Evolutionary conservation across 2,113 vertebrate genomes (phyloP), one percentile per base, ranked within the genome.

Genomic region (Boulengerochromis microlepis): DNA sequence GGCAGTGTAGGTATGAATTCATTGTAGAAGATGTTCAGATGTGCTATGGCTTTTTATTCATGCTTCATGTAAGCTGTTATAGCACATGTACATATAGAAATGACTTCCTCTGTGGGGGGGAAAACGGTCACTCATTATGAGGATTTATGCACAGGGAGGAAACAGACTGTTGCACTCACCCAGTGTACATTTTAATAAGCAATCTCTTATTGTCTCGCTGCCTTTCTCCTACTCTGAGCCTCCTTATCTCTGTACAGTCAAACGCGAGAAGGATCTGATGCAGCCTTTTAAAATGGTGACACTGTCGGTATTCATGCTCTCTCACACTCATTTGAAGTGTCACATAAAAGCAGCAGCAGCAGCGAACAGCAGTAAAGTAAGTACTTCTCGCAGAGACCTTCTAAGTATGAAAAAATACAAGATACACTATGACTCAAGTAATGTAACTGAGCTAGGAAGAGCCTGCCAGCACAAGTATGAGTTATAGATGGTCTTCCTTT

Each of bases 211-310:
- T 88, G 66, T 83, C 45, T 81, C 35, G 2, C 8, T 83, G 64
- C 52, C 52, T 47, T 54, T 56, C 10, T 80, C 26, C 82, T 12
- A 24, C 85, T 86, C 78, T 89, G 26, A 84, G 53, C 31, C 40
- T 66, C 35, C 89, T 87, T 92, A 90, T 87, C 86, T 82, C 76
- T 81, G 6, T 57, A 24, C 33, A 88, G 83, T 89, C 57, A 92
- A 86, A 74, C 47, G 40, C 10, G 47, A 61, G 54, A 74, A 76
- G 33, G 83, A 84, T 71, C 69, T 56, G 59, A 86, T 78, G 42
- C n/a, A 56, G 80, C 69, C 84, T 54, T 89, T 94, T 61, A 24
- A 57, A 66, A 76, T 13, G 57, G 57, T 52, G 45, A 81, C 81
- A 87, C 61, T 52, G 47, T 53, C 61, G 24, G 42, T 86, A 69